A percentile compares a stretch with the other conserved stretches of the same genome.
These are phyloP conservation scores for Synaphobranchus kaupii DNA, from an alignment of 2,797 vertebrate species.

Conservation along the genomic window DNA sequence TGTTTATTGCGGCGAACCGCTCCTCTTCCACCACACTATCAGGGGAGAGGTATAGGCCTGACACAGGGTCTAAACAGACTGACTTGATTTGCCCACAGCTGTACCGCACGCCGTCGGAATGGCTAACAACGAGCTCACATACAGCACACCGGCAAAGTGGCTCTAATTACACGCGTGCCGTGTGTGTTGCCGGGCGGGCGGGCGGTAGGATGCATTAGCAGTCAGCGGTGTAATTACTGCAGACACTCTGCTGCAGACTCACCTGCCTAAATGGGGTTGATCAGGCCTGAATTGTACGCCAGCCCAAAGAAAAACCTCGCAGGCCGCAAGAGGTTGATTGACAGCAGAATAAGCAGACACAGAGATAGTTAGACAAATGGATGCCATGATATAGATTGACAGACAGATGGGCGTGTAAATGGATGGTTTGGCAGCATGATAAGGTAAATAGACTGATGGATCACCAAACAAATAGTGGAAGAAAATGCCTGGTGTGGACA, in stretches of 20 bases:
- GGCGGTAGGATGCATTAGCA: background rate
- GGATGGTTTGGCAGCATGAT: slow-evolving; percentile 82
- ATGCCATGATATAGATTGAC: slow-evolving; percentile 78
- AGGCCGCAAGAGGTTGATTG: slow-evolving; percentile 60
- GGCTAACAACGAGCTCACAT: background rate
- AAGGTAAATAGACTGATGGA: slow-evolving; percentile 84
- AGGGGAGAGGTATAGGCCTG: too few species aligned
- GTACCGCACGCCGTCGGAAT: background rate
- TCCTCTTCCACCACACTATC: background rate
- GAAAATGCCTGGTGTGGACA: slow-evolving; percentile 68
- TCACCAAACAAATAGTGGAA: slow-evolving; percentile 75
- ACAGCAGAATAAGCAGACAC: slow-evolving; percentile 71
- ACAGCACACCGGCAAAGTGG: background rate
- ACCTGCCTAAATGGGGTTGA: slow-evolving; percentile 11
- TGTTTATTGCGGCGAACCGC: background rate
- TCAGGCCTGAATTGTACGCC: slow-evolving; percentile 41
- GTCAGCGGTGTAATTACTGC: slow-evolving; percentile 54
- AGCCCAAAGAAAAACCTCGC: slow-evolving; percentile 51
- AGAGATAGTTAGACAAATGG: slow-evolving; percentile 81
- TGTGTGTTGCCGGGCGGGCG: background rate
- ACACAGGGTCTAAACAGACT: background rate
- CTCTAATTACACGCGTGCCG: slow-evolving; percentile 35
- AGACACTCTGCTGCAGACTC: background rate
- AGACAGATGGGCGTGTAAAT: slow-evolving; percentile 80
- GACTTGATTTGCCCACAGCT: background rate